Percentiles rank a stretch among this genome's conserved stretches.
These are phyloP conservation scores for Anaspis maculata DNA, from an alignment of 2,888 invertebrate species.

Conservation along the genomic window DNA sequence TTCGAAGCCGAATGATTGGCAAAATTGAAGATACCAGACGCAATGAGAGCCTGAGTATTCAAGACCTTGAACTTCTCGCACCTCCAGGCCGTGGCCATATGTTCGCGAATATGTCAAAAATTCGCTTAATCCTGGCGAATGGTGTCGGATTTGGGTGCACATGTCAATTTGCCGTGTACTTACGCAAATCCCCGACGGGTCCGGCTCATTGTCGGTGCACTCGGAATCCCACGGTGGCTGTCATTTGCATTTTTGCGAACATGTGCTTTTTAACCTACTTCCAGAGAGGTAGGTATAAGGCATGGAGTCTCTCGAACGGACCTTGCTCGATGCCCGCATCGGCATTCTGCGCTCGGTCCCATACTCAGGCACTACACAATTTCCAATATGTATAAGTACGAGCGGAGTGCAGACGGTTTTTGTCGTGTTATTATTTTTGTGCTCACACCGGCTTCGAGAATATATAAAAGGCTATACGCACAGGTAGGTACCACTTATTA, in stretches of 20 bases:
- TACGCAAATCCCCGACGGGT: slow-evolving; percentile 1
- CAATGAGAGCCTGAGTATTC: not conserved
- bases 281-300: too few relatives aligned
- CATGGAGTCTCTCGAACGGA: too few relatives aligned
- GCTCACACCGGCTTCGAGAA: slow-evolving; percentile 4
- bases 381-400: not conserved
- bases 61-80: slow-evolving; percentile 19
- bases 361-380: too few relatives aligned
- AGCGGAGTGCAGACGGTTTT: slow-evolving; percentile 5
- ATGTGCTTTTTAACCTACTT: slow-evolving; percentile 19
- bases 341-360: slow-evolving; percentile 10
- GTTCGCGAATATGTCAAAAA: slow-evolving; percentile 13
- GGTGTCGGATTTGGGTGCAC: not conserved
- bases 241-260: slow-evolving; percentile 13
- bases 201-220: not conserved
- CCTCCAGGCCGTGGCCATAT: slow-evolving; percentile 14
- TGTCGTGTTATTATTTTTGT: slow-evolving; percentile 9
- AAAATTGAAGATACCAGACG: too few relatives aligned
- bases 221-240: slow-evolving; percentile 2
- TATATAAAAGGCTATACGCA: slow-evolving; percentile 6
- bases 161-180: slow-evolving; percentile 5
- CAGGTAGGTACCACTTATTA: too few relatives aligned
- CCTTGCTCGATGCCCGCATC: too few relatives aligned
- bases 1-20: too few relatives aligned
- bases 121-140: slow-evolving; percentile 2